Base-by-base conservation (phyloP, 2,113 vertebrate species). In the Grantiella picta region DNA sequence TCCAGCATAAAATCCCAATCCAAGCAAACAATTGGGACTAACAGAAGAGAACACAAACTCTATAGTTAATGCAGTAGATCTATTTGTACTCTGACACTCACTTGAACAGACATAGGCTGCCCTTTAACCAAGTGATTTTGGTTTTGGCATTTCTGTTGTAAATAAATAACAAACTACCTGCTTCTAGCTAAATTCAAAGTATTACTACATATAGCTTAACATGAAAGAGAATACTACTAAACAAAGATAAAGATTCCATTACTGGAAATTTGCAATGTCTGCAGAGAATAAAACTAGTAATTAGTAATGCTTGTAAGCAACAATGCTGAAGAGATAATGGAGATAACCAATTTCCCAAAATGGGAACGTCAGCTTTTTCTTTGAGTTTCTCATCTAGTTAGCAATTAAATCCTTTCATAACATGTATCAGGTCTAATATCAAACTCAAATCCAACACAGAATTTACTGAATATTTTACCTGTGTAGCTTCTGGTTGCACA, bases 401-500 rank as follows among this genome's bases (percentile, higher is more conserved):
- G 36, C 36, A 90, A 88, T 52, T 3, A 49, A 90, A 84, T 38
- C 28, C 20, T 53, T 75, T 13, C 11, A 0, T 14, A 84, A 52
- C 29, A 72, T 23, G 10, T 36, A 50, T 38, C 19, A 88, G 64
- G 11, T n/a, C 35, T 33, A 56, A 40, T 45, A 73, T 10, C 7
- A 76, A 71, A 66, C 75, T 60, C 38, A 89, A 76, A 90, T 17
- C n/a, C 50, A 63, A 70, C 45, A 10, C 22, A 73, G 7, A 53
- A 50, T 81, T 82, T 81, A 83, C 15, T 68, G 2, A 79, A 45
- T 22, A 31, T 47, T 36, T 71, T 98, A 99, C 99, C 98, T 99
- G 99, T 57, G 99, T 98, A 61, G 98, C 98, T 98, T 99, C 99
- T 85, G 98, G 98, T 92, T 98, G 98, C 96, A 98, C 98, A 86